Conservation (phyloP, 2,888 invertebrate genomes). For the Chorisops tibialis region DNA sequence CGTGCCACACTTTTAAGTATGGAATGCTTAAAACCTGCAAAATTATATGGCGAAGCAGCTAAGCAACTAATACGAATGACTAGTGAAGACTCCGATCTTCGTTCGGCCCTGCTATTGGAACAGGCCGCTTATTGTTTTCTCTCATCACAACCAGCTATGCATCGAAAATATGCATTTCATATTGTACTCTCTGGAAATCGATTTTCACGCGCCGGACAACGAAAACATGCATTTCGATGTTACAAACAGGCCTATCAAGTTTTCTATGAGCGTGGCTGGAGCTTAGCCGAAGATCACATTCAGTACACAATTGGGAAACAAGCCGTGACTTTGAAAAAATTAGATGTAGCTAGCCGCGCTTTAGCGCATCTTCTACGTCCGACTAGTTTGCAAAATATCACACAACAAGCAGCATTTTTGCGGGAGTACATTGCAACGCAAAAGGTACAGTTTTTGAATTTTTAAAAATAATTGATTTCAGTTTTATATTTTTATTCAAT, state of each 20-base stretch:
- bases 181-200: constrained; percentile 95
- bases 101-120: constrained; percentile 89
- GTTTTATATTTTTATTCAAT: background rate
- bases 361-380: constrained; percentile 74
- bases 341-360: constrained; percentile 67
- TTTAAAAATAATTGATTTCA: background rate
- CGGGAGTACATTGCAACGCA: constrained; percentile 83
- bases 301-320: constrained; percentile 91
- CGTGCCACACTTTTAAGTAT: constrained; percentile 86
- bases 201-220: constrained; percentile 88
- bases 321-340: constrained; percentile 74
- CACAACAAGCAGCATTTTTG: constrained; percentile 77
- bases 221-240: constrained; percentile 86
- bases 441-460: constrained; percentile 59
- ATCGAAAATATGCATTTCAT: constrained; percentile 93
- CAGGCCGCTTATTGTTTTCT: constrained; percentile 94
- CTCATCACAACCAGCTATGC: constrained; percentile 62
- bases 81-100: constrained; percentile 93
- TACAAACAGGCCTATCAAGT: constrained; percentile 91
- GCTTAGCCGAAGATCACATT: constrained; percentile 91
- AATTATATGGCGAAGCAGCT: constrained; percentile 87
- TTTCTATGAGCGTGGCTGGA: constrained; percentile 70
- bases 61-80: constrained; percentile 93
- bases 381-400: constrained; percentile 65
- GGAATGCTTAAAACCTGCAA: constrained; percentile 77